These are phyloP conservation scores for Aphrophora alni DNA, from an alignment of 2,888 invertebrate genomes.

Conservation along the genomic window DNA sequence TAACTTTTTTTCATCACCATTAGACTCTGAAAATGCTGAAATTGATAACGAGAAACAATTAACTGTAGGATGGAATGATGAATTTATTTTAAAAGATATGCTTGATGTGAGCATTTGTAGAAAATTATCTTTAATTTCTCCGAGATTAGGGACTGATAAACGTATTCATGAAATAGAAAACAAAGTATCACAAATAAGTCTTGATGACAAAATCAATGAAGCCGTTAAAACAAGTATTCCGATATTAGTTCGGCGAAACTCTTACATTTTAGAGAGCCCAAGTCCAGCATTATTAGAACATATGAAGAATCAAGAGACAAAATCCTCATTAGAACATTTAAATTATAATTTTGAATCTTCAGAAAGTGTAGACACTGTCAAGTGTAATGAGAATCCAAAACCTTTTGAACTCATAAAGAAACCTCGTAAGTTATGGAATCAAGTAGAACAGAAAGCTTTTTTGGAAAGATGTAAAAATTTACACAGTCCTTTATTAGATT, in stretches of 20 bases:
- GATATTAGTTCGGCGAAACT: constrained; percentile 46
- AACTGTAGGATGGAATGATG: neutral
- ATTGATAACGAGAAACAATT: neutral
- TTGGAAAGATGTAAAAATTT: neutral
- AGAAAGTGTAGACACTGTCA: neutral
- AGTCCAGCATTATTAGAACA: constrained; percentile 50
- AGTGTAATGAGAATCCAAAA: too few species aligned
- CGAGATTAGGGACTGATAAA: neutral
- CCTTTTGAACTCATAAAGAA: neutral
- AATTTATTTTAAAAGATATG: neutral
- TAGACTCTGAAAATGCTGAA: neutral
- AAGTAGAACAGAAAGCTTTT: neutral
- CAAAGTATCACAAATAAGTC: neutral
- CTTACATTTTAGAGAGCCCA: constrained; percentile 51
- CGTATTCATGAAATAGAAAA: neutral
- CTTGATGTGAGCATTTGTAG: neutral
- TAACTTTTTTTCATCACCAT: neutral
- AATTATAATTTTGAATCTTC: neutral
- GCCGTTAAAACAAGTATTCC: neutral
- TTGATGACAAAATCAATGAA: neutral
- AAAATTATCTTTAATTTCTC: neutral
- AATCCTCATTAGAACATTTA: neutral
- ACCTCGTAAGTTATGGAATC: neutral
- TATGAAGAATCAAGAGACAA: constrained; percentile 23
- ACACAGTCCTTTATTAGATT: neutral